Base-by-base conservation (phyloP, 2,113 vertebrate species). In the Malurus melanocephalus region DNA sequence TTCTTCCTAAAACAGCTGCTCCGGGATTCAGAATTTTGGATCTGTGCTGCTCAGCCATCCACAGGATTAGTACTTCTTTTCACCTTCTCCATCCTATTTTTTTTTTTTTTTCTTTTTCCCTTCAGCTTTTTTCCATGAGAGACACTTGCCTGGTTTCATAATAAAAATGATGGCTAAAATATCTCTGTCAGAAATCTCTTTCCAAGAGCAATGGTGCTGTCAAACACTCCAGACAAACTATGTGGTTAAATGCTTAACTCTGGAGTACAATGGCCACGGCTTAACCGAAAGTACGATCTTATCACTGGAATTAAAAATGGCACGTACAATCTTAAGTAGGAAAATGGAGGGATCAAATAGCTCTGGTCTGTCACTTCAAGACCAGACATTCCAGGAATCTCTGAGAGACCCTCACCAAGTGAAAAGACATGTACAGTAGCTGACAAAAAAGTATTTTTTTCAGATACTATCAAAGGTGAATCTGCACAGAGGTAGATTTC, bases 301-400 rank as follows among this genome's bases (percentile, higher is more conserved):
- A 87, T 93, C 94, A 59, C 40, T 45, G n/a, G 51, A 59, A 86
- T 92, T 94, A 91, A 89, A 94, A 93, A 87, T 62, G 69, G 51
- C 62, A 72, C 0, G 0, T 86, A 65, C 75, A 68, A 61, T 73
- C 83, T 84, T 88, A 90, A 93, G 88, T 26, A 91, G 59, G 62
- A 88, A 90, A 92, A 93, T 1, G 3, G 43, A 79, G 30, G 59
- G n/a, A 65, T 91, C 88, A 85, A 59, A 61, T 89, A 76, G n/a
- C 45, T 81, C 69, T 76, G 40, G 51, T 66, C 35, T 92, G 68
- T 76, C 61, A 89, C 48, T 90, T 93, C 51, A 52, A 19, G n/a
- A 68, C 43, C 62, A 86, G 71, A 75, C 2, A 1, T 87, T 90
- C 45, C 66, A 89, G 71, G 52, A 89, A 61, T 93, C 82, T 72